These are phyloP conservation scores for Eurois occulta DNA, from an alignment of 2,888 invertebrate species.

Conservation along the genomic window DNA sequence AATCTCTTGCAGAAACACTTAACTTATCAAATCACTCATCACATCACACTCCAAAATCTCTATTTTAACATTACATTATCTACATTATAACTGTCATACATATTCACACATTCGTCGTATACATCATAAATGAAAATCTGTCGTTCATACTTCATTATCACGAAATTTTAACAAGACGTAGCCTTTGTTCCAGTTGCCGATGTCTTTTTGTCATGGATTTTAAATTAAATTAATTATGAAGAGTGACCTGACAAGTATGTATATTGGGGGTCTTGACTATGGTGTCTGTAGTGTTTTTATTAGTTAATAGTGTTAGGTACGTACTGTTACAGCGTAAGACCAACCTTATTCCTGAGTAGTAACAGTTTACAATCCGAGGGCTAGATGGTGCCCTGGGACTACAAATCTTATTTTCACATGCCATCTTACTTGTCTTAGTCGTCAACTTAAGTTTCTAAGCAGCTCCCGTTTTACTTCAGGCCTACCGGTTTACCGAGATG, in stretches of 20 bases:
- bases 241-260: constrained; percentile 40
- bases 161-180: constrained; percentile 47
- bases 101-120: constrained; percentile 48
- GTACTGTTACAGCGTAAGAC: constrained; percentile 33
- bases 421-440: neutral
- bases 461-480: neutral
- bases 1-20: constrained; percentile 3
- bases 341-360: neutral
- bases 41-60: constrained; percentile 8
- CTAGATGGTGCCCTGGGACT: neutral
- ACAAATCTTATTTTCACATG: neutral
- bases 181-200: constrained; percentile 45
- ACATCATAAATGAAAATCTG: constrained; percentile 39
- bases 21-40: constrained; percentile 20
- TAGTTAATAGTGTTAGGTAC: constrained; percentile 17
- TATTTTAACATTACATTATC: constrained; percentile 39
- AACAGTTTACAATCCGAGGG: neutral
- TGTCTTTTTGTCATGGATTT: constrained; percentile 58
- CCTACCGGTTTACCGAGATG: neutral
- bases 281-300: constrained; percentile 1
- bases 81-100: constrained; percentile 47
- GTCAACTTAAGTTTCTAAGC: neutral
- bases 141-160: constrained; percentile 53
- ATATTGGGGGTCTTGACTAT: constrained; percentile 17
- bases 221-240: constrained; percentile 43